These are phyloP conservation scores for Syngnathus typhle DNA, from an alignment of 2,113 vertebrate genomes.

Conservation along the genomic window DNA sequence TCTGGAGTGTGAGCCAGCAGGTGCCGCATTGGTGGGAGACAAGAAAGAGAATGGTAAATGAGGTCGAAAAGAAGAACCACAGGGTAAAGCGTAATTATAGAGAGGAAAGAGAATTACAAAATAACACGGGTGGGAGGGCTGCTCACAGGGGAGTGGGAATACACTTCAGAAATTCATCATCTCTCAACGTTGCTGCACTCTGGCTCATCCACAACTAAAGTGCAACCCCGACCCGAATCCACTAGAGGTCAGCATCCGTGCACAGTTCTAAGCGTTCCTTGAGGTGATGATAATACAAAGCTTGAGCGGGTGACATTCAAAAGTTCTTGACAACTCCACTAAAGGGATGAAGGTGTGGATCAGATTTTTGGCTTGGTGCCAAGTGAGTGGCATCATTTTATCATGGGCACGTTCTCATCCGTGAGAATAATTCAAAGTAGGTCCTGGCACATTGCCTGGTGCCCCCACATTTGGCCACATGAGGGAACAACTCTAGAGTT, in stretches of 20 bases:
- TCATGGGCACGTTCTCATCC: conserved; percentile 11
- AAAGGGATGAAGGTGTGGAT: conserved; percentile 23
- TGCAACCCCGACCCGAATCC: conserved; percentile 46
- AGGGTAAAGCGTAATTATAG: conserved; percentile 14
- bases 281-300: background rate
- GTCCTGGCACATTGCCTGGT: conserved; percentile 11
- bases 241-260: conserved; percentile 62
- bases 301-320: conserved; percentile 30
- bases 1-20: conserved; percentile 22
- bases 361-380: conserved; percentile 19
- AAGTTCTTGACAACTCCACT: conserved; percentile 25
- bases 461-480: background rate
- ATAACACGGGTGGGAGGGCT: conserved; percentile 24
- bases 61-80: conserved; percentile 22
- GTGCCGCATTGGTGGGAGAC: conserved; percentile 37
- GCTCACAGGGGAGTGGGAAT: background rate
- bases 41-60: conserved; percentile 54
- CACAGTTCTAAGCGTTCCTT: conserved; percentile 6
- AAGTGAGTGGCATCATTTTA: conserved; percentile 18
- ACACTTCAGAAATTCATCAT: background rate
- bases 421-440: conserved; percentile 1
- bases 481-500: conserved; percentile 8
- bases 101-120: conserved; percentile 44
- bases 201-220: conserved; percentile 3
- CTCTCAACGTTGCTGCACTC: background rate